Percentiles rank a stretch among this genome's conserved stretches.
Evolutionary conservation across 2,888 invertebrate genomes (phyloP).

Genomic region (Tetropium fuscum): DNA sequence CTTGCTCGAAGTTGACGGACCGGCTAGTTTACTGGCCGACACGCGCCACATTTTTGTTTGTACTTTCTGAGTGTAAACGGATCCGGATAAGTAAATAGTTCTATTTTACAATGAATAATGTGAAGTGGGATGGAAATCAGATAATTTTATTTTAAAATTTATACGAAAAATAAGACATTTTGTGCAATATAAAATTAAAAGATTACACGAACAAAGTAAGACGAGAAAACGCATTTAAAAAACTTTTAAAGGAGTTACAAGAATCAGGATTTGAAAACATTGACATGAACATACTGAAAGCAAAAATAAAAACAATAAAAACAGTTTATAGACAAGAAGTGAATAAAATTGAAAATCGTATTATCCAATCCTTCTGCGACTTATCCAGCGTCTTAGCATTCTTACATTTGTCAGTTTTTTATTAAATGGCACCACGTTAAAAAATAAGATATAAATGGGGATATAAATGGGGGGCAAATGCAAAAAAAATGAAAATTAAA

Average conservation of each 20-base stretch:
- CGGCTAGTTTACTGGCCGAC: conserved; percentile 25
- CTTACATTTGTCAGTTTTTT: too few species aligned
- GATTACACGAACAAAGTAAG: conserved; percentile 26
- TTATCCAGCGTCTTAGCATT: too few species aligned
- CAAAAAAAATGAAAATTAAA: too few species aligned
- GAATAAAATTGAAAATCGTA: conserved; percentile 14
- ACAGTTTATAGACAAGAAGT: conserved; percentile 16
- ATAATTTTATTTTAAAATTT: conserved; percentile 19
- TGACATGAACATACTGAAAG: conserved; percentile 17
- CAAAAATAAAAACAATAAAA: conserved; percentile 16
- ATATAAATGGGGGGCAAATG: too few species aligned
- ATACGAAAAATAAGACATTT: conserved; percentile 23
- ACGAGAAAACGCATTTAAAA: conserved; percentile 17
- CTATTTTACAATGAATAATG: conserved; percentile 7
- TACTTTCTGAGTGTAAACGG: neutral
- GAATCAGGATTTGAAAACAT: conserved; percentile 21
- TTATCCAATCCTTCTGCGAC: too few species aligned
- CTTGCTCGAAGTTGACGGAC: conserved; percentile 18
- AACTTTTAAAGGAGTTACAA: conserved; percentile 6
- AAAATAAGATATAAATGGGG: too few species aligned
- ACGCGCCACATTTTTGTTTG: neutral
- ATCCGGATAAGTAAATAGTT: neutral
- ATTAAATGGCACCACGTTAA: too few species aligned
- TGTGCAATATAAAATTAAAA: conserved; percentile 18
- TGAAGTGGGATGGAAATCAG: conserved; percentile 19